phyloP scores from a whole-genome alignment of 2,888 invertebrate species.

The Nesidiocoris tenuis region DNA sequence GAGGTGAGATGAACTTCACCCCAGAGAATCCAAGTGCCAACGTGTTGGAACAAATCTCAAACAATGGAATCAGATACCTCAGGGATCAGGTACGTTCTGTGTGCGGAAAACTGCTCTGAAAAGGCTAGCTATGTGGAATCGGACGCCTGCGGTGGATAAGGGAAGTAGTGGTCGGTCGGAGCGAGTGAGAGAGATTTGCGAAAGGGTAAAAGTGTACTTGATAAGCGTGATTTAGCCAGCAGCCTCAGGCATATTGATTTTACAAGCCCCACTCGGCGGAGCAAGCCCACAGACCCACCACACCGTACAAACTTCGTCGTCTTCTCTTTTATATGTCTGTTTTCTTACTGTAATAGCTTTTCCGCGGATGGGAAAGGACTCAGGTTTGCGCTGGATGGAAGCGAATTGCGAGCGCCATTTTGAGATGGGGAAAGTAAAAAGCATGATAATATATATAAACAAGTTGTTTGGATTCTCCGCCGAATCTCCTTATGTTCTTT shows the following conservation, averaged over 20 bases:
- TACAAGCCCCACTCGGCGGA: conserved; percentile 54
- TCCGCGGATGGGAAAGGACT: conserved; percentile 41
- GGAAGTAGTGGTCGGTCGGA: neutral
- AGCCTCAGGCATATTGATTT: conserved; percentile 66
- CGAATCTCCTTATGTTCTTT: conserved; percentile 12
- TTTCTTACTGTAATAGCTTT: conserved; percentile 61
- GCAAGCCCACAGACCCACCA: conserved; percentile 50
- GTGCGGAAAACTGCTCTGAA: neutral
- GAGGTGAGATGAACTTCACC: neutral
- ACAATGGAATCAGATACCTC: neutral
- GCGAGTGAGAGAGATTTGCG: neutral
- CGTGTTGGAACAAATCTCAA: neutral
- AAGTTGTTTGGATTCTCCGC: conserved; percentile 51
- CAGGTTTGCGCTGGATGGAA: conserved; percentile 1
- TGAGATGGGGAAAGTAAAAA: conserved; percentile 46
- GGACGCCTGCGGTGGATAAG: neutral
- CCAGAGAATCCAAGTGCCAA: neutral
- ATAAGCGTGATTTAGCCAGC: conserved; percentile 69
- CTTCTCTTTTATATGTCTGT: conserved; percentile 60
- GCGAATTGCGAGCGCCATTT: conserved; percentile 43
- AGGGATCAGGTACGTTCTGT: neutral
- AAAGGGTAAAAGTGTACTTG: conserved; percentile 57
- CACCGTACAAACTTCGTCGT: neutral
- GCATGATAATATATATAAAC: conserved; percentile 48
- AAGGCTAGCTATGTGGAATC: neutral